phyloP scores from a whole-genome alignment of 2,888 invertebrate species.

The Cheilosia vernalis region DNA sequence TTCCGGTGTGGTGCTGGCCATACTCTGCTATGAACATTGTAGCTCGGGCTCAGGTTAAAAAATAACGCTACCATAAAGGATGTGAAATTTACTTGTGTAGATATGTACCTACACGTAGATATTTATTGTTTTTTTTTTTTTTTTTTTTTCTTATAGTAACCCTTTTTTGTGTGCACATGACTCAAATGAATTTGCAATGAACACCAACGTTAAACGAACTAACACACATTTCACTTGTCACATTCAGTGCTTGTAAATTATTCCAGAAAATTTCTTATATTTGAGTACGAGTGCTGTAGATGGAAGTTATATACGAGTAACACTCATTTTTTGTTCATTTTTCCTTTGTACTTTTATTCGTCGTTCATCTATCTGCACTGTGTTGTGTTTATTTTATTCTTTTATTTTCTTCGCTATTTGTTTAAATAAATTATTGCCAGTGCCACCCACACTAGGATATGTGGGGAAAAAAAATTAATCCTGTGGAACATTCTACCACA shows the following conservation, averaged over 20 bases:
- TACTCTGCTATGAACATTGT: conserved; percentile 29
- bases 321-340: conserved; percentile 2
- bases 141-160: not conserved
- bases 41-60: conserved; percentile 51
- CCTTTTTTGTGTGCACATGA: conserved; percentile 26
- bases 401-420: conserved; percentile 41
- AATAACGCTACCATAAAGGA: conserved; percentile 42
- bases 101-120: conserved; percentile 1
- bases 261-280: conserved; percentile 67
- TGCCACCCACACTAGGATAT: conserved; percentile 38
- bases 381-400: conserved; percentile 46
- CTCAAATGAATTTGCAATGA: conserved; percentile 73
- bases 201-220: conserved; percentile 71
- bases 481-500: conserved; percentile 46
- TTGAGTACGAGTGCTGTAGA: conserved; percentile 2
- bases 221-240: conserved; percentile 74
- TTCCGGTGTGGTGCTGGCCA: conserved; percentile 58
- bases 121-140: conserved; percentile 8
- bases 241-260: conserved; percentile 73
- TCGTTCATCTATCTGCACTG: conserved; percentile 31
- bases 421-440: conserved; percentile 70
- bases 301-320: not conserved
- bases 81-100: conserved; percentile 46
- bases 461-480: conserved; percentile 21
- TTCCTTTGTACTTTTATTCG: conserved; percentile 17